Evolutionary conservation across 2,113 vertebrate species (phyloP).

Genomic region (Bucco capensis): DNA sequence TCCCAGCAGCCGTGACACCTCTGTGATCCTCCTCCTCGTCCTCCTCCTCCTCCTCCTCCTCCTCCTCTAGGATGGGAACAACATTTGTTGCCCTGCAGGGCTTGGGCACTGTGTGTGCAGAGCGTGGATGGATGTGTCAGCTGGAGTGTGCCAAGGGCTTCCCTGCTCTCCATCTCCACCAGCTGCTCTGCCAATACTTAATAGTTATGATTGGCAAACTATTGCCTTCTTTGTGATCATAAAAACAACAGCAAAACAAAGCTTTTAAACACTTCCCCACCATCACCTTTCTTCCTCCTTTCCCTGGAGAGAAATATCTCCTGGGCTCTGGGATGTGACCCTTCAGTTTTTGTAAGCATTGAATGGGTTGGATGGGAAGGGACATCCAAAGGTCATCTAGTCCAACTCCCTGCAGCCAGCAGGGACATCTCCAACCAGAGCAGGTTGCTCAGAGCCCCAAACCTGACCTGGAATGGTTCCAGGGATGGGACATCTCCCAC

Average conservation of each 20-base stretch:
- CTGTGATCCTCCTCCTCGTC: slow-evolving; percentile 3
- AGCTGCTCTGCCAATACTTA: slow-evolving; percentile 52
- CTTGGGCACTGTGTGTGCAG: background rate
- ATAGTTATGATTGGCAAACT: slow-evolving; percentile 26
- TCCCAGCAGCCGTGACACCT: background rate
- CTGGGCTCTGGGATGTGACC: background rate
- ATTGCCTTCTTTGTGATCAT: background rate
- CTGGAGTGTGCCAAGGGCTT: background rate
- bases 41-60: background rate
- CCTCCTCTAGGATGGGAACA: background rate
- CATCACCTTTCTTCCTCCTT: background rate
- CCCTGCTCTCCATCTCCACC: slow-evolving; percentile 1
- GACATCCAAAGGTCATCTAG: background rate
- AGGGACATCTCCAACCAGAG: background rate
- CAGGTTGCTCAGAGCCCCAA: background rate
- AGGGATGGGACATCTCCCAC: no score
- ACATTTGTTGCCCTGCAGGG: background rate
- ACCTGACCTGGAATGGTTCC: background rate
- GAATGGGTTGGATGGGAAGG: background rate
- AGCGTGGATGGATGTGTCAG: background rate
- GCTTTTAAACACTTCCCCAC: background rate
- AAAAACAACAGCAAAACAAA: background rate
- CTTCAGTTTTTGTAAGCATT: background rate
- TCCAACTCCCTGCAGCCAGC: background rate
- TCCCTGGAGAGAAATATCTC: background rate